Conservation (phyloP, 2,888 invertebrate species). For the Pyrochroa serraticornis region DNA sequence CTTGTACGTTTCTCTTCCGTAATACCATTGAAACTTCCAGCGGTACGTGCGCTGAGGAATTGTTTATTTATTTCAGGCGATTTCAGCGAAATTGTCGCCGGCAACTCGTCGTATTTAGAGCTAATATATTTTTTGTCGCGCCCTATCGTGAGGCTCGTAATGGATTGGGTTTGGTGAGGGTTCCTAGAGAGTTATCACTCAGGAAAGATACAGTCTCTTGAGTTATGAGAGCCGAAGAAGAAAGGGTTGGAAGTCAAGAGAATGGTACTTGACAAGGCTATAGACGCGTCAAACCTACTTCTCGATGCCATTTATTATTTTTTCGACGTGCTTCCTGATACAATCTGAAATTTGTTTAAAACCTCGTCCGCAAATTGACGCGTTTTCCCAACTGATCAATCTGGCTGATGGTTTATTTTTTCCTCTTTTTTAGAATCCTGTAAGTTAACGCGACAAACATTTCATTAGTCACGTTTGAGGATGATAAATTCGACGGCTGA, state of each 20-base stretch:
- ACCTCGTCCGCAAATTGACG: too few relatives aligned
- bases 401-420: too few relatives aligned
- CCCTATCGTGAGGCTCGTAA: conserved; percentile 22
- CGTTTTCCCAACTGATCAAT: too few relatives aligned
- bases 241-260: conserved; percentile 36
- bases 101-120: conserved; percentile 17
- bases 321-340: conserved; percentile 19
- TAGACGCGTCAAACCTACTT: conserved; percentile 24
- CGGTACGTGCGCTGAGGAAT: too few relatives aligned
- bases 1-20: too few relatives aligned
- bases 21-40: too few relatives aligned
- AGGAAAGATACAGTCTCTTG: conserved; percentile 32
- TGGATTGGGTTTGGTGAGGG: conserved; percentile 34
- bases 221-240: conserved; percentile 34
- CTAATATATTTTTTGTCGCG: conserved; percentile 24
- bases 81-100: too few relatives aligned
- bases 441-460: conserved; percentile 6
- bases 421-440: not conserved
- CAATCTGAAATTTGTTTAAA: too few relatives aligned
- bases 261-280: conserved; percentile 30
- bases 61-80: too few relatives aligned
- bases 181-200: conserved; percentile 32
- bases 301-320: conserved; percentile 19
- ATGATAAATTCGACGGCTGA: conserved; percentile 17
- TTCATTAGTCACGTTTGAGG: conserved; percentile 23